Percentiles rank a stretch among this genome's conserved stretches.
Evolutionary conservation across 2,797 vertebrate genomes (phyloP).

Genomic region (Aeoliscus strigatus): DNA sequence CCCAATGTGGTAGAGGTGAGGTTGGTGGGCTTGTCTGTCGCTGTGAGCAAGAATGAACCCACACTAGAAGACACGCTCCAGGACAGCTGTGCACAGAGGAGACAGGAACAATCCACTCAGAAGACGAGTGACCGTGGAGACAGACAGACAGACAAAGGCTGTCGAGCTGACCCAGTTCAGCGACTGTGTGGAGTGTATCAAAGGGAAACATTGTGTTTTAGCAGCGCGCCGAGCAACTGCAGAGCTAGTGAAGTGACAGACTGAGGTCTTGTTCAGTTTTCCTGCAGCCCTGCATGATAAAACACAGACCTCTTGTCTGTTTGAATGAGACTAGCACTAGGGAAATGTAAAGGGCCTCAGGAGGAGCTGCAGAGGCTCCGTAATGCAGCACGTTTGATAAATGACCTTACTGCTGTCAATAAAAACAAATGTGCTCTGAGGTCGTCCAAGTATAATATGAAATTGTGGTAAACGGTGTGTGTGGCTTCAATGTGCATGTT

Average conservation of each 20-base stretch:
- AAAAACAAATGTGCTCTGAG: too few species aligned
- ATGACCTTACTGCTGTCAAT: too few species aligned
- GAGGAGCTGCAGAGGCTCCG: too few species aligned
- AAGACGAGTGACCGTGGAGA: slow-evolving; percentile 5
- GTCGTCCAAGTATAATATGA: too few species aligned
- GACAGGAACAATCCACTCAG: slow-evolving; percentile 4
- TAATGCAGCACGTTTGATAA: too few species aligned
- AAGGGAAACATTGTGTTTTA: slow-evolving; percentile 6
- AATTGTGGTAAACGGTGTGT: too few species aligned
- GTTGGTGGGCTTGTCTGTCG: too few species aligned
- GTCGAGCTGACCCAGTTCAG: slow-evolving; percentile 27
- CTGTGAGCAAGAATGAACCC: neutral
- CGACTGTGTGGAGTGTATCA: slow-evolving; percentile 5
- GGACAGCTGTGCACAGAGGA: slow-evolving; percentile 17
- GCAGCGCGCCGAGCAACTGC: neutral
- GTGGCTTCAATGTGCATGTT: too few species aligned
- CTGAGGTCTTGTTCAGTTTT: neutral
- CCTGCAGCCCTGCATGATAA: neutral
- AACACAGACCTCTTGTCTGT: neutral
- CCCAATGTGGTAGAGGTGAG: too few species aligned
- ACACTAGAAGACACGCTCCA: slow-evolving; percentile 7
- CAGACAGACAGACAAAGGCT: slow-evolving; percentile 1
- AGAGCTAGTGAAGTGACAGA: neutral
- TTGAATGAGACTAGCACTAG: neutral
- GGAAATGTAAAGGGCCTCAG: too few species aligned